Evolutionary conservation across 2,113 vertebrate genomes (phyloP).

Genomic region (Daboia siamensis): DNA sequence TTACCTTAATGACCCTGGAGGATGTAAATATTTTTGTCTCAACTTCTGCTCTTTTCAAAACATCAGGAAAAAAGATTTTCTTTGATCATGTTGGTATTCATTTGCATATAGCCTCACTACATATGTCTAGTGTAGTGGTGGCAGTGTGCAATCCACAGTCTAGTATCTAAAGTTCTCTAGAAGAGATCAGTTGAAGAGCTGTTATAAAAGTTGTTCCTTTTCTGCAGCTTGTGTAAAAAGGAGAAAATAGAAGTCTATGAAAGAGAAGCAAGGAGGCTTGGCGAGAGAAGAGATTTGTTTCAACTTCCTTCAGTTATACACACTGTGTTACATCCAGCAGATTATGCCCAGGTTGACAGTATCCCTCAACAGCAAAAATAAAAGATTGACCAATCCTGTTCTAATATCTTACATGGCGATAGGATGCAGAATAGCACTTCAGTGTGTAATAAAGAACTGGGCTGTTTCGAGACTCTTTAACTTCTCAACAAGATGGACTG

Average conservation of each 20-base stretch:
- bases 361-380: not conserved
- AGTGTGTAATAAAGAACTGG: not conserved
- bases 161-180: not conserved
- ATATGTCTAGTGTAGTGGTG: not conserved
- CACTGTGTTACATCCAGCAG: not conserved
- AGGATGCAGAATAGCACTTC: not conserved
- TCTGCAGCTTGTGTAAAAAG: not conserved
- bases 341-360: not conserved
- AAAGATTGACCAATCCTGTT: not conserved
- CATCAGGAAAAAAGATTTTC: not conserved
- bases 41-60: not conserved
- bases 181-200: not conserved
- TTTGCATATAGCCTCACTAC: not conserved
- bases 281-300: not conserved
- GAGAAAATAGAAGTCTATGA: not conserved
- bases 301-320: not conserved
- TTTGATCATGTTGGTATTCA: not conserved
- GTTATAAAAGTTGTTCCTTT: not conserved
- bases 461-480: not conserved
- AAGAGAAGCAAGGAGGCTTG: not conserved
- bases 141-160: not conserved
- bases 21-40: not conserved
- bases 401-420: not conserved
- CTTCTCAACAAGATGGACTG: not conserved
- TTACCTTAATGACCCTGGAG: too few species aligned